Evolutionary conservation across 2,888 invertebrate species (phyloP).

Genomic region (Villa cingulata): DNA sequence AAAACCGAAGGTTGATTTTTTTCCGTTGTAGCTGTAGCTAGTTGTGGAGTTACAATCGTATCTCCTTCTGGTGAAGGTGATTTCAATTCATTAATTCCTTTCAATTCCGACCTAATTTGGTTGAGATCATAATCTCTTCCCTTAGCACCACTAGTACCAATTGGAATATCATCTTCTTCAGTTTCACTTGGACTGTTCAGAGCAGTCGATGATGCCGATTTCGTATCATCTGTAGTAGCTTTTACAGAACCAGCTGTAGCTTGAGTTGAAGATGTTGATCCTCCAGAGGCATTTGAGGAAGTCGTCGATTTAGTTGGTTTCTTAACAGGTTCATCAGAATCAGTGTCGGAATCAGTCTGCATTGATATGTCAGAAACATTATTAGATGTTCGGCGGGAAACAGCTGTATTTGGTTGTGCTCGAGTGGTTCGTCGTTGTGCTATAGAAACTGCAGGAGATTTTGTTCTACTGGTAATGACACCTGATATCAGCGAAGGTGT

Average conservation of each 20-base stretch:
- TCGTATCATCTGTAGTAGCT: constrained; percentile 24
- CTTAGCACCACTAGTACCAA: constrained; percentile 32
- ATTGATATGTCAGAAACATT: constrained; percentile 45
- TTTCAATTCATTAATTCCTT: constrained; percentile 57
- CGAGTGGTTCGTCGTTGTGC: constrained; percentile 37
- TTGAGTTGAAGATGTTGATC: background rate
- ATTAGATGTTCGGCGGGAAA: constrained; percentile 39
- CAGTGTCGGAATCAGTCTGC: constrained; percentile 45
- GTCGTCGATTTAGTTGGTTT: constrained; percentile 21
- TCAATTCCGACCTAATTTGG: constrained; percentile 71
- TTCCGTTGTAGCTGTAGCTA: constrained; percentile 20
- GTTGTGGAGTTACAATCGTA: background rate
- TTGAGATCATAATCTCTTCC: constrained; percentile 71
- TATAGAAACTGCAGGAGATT: constrained; percentile 47
- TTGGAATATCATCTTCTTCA: constrained; percentile 35
- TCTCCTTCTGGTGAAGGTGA: constrained; percentile 33
- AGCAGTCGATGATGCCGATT: constrained; percentile 1
- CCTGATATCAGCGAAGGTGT: constrained; percentile 52
- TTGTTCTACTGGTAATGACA: constrained; percentile 42
- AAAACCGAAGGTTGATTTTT: constrained; percentile 9
- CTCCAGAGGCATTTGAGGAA: background rate
- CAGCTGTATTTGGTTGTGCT: constrained; percentile 18
- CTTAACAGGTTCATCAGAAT: constrained; percentile 39
- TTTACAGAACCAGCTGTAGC: constrained; percentile 16
- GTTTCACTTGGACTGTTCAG: constrained; percentile 41